phyloP scores from a whole-genome alignment of 2,888 invertebrate species.

The Euzetes globulus region DNA sequence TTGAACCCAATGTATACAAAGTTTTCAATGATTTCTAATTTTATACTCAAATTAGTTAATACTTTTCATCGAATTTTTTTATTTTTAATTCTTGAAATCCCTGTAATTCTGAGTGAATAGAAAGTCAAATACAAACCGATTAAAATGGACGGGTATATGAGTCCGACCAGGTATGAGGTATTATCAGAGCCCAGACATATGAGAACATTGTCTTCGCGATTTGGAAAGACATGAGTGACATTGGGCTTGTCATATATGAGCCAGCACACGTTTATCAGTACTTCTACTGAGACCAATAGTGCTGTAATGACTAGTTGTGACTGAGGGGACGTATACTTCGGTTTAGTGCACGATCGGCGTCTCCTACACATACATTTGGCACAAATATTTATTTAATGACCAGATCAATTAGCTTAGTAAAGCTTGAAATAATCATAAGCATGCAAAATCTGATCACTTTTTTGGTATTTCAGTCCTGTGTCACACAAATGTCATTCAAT shows the following conservation, averaged over 20 bases:
- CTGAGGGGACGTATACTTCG: conserved; percentile 47
- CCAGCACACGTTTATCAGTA: conserved; percentile 52
- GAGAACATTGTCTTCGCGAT: conserved; percentile 44
- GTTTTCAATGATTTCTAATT: not conserved
- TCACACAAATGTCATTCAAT: not conserved
- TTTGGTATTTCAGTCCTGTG: too few relatives aligned
- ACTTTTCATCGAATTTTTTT: too few relatives aligned
- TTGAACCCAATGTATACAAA: not conserved
- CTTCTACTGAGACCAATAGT: conserved; percentile 51
- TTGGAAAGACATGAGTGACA: conserved; percentile 48
- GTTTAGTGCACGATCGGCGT: conserved; percentile 39
- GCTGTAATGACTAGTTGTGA: conserved; percentile 53
- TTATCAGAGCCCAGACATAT: conserved; percentile 51
- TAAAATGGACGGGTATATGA: conserved; percentile 53
- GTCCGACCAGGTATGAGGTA: conserved; percentile 51
- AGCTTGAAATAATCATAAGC: too few relatives aligned
- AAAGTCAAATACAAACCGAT: conserved; percentile 44
- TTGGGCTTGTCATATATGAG: conserved; percentile 50
- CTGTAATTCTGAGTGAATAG: not conserved
- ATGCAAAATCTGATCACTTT: too few relatives aligned
- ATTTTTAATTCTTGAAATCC: too few relatives aligned
- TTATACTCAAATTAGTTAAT: too few relatives aligned
- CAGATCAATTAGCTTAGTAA: too few relatives aligned
- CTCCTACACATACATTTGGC: conserved; percentile 33
- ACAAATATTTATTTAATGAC: too few relatives aligned